Evolutionary conservation across 2,113 vertebrate species (phyloP).

Genomic region (Pteronura brasiliensis): DNA sequence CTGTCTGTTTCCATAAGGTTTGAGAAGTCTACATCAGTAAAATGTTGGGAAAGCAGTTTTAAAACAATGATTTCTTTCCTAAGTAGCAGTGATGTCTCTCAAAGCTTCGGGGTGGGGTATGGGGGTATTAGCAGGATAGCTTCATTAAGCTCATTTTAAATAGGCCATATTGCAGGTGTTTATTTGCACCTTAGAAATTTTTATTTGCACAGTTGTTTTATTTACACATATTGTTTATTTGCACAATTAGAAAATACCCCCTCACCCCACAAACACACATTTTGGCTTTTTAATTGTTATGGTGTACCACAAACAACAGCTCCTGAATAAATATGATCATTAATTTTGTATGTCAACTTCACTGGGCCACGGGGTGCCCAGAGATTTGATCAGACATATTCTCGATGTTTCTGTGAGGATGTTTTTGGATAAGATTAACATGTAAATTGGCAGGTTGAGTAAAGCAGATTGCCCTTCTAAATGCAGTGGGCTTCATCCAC

Average conservation of each 20-base stretch:
- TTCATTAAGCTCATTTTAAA: neutral
- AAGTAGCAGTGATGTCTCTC: neutral
- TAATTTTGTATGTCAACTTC: neutral
- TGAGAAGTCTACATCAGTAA: neutral
- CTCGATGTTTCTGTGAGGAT: neutral
- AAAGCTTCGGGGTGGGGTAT: neutral
- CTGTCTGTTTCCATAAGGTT: neutral
- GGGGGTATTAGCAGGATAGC: neutral
- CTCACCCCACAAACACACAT: neutral
- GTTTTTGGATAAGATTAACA: neutral
- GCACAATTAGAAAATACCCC: neutral
- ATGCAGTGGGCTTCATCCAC: neutral
- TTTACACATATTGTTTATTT: too few species aligned
- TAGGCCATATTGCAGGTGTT: neutral
- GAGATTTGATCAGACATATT: neutral
- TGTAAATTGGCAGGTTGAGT: neutral
- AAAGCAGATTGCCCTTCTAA: neutral
- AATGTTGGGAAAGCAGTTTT: neutral
- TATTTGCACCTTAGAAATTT: neutral
- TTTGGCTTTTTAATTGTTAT: constrained; percentile 41
- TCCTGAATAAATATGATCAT: neutral
- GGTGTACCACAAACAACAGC: constrained; percentile 17
- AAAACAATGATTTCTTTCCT: neutral
- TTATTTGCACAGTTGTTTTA: too few species aligned
- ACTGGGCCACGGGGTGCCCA: neutral